Base-by-base conservation (phyloP, 2,797 vertebrate genomes). In the Tympanoctomys barrerae region DNA sequence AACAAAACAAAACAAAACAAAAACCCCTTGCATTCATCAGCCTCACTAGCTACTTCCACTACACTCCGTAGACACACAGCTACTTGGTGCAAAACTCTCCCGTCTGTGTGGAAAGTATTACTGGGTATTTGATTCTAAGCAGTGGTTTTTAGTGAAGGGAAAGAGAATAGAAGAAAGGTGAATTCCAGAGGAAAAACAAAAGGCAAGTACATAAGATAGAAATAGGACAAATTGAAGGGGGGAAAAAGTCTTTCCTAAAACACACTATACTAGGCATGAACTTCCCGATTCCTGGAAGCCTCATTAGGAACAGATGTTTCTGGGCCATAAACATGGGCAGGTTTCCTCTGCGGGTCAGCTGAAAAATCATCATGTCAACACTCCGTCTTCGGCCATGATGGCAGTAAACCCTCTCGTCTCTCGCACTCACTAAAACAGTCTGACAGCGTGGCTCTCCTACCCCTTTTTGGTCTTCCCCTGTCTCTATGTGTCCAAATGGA, bases 391-490 rank as follows among this genome's bases (percentile, higher is more conserved):
- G 31, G 39, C 26, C 5, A 0, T 6, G 52, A n/a, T 0, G n/a
- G 49, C 16, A 33, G 79, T 5, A 42, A 54, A 59, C 39, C 19
- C 31, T 79, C 54, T 87, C 36, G 9, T 31, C 86, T 71, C 75
- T 57, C 2, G 4, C 66, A 18, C 2, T 4, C 66, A 18, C n/a
- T 28, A 1, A 31, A 49, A 12, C 21, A 62, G 81, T 52, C 77
- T 12, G 24, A 19, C 21, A 11, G 2, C 0, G 9, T 7, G n/a
- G 57, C 31, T 62, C 54, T 71, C 39, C 22, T 1, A 1, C 3
- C 0, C 7, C n/a, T 62, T 16, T 42, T 16, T 49, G 57, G 33
- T 54, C n/a, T 52, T 16, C 12, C 19, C 1, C 39, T 26, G 31
- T 8, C 33, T 52, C 22, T 33, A 1, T 0, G 31, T n/a, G n/a